Evolutionary conservation across 1,140 invertebrate species (phyloP).

Genomic region (Stenopsyche tienmushanensis): DNA sequence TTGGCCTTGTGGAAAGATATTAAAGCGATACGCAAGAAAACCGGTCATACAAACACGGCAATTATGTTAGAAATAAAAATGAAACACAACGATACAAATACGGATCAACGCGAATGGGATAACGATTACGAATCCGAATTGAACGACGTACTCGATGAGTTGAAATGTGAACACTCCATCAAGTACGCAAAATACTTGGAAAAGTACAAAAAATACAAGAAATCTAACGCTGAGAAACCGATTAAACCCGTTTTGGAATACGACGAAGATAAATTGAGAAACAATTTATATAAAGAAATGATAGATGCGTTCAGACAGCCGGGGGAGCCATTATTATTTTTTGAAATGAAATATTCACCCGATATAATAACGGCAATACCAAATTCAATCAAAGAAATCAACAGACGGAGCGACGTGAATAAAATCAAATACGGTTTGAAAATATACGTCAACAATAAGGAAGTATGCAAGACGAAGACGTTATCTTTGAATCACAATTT

Average conservation of each 20-base stretch:
- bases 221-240: conserved; percentile 7
- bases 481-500: conserved; percentile 30
- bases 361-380: conserved; percentile 17
- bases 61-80: conserved; percentile 32
- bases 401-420: conserved; percentile 28
- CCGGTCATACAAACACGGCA: conserved; percentile 21
- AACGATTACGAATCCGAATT: conserved; percentile 32
- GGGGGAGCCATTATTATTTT: conserved; percentile 30
- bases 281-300: conserved; percentile 28
- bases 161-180: conserved; percentile 35
- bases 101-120: conserved; percentile 32
- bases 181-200: conserved; percentile 30
- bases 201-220: conserved; percentile 16
- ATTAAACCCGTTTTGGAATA: conserved; percentile 32
- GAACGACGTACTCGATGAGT: conserved; percentile 28
- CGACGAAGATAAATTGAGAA: conserved; percentile 34
- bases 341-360: conserved; percentile 23
- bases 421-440: conserved; percentile 35
- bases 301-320: conserved; percentile 26
- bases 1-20: conserved; percentile 35
- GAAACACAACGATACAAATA: conserved; percentile 25
- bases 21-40: conserved; percentile 32
- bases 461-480: conserved; percentile 32
- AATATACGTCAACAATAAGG: conserved; percentile 32
- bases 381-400: conserved; percentile 12